Conservation (phyloP, 2,797 vertebrate species). For the Catamblyrhynchus diadema region DNA sequence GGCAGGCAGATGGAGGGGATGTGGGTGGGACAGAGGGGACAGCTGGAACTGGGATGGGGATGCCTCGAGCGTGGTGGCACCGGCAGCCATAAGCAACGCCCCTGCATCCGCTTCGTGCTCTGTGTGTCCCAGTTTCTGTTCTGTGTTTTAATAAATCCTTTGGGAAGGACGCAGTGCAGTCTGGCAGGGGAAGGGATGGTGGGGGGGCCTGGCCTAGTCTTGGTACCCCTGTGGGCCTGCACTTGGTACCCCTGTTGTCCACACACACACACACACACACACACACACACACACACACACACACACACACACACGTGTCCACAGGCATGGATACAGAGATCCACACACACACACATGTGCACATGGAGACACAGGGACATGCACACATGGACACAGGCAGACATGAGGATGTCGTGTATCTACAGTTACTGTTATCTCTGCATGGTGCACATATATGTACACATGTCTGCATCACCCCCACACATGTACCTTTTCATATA, state of each 20-base stretch:
- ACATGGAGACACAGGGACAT: not conserved
- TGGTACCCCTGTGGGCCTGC: too few relatives aligned
- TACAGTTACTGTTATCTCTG: not conserved
- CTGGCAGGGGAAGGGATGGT: not conserved
- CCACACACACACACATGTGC: accelerated
- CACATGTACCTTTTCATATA: not conserved
- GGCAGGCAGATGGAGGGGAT: not conserved
- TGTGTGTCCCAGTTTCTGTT: conserved; percentile 92
- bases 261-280: not conserved
- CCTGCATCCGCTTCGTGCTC: conserved; percentile 86
- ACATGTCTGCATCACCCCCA: accelerated
- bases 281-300: not conserved
- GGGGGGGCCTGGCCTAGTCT: accelerated
- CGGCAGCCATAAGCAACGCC: conserved; percentile 62
- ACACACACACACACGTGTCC: not conserved
- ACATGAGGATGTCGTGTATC: not conserved
- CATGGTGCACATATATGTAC: too few relatives aligned
- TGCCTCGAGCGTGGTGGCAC: not conserved
- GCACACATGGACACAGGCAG: not conserved
- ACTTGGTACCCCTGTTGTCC: too few relatives aligned
- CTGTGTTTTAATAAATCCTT: conserved; percentile 99
- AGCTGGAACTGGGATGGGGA: not conserved
- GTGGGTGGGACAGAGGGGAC: not conserved
- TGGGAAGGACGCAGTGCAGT: conserved; percentile 71
- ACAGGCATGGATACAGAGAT: accelerated